Base-by-base conservation (phyloP, 2,888 invertebrate species). In the Embidobia sp. region DNA sequence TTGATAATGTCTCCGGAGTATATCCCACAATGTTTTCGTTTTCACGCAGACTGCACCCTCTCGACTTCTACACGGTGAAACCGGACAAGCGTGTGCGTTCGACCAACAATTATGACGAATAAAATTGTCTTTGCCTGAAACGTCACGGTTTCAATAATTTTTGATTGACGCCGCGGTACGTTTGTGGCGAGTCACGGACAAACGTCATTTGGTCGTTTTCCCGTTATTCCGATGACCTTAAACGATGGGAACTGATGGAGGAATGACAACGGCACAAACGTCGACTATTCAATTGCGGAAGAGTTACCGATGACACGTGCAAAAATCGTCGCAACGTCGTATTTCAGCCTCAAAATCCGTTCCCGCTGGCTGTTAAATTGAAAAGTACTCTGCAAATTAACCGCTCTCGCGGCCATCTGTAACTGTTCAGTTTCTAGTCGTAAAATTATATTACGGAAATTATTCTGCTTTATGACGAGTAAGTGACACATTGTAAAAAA, bases 171-270 rank as follows among this genome's bases (percentile, higher is more conserved):
- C 10, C 55, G 26, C 19, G 19, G 11, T 8, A 44, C 67, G 63
- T 57, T 78, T 46, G 48, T 66, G 57, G 49, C 79, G 55, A 82
- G 78, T 81, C 80, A 81, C 74, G 81, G 64, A 75, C 79, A 78
- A 78, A 81, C 78, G 84, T 83, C 82, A 78, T 77, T 81, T 80
- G 76, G 63, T 53, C 77, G 31, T 13, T 46, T 63, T 72, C 75
- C 83, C 84, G 84, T 83, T 85, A 84, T 81, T 80, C 80, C 77
- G 85, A 85, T 86, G 85, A 84, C 83, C 85, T 82, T 79, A 82
- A 85, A 85, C 79, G 80, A 83, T 83, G 80, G 70, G 42, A 74
- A 78, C 51, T 55, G 40, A 69, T 55, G 55, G 80, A 79, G 78
- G 77, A 77, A 79, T 59, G 74, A 78, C 75, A 79, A 80, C 79